These are phyloP conservation scores for Hiodon alosoides DNA, from an alignment of 2,113 vertebrate species.

Conservation along the genomic window DNA sequence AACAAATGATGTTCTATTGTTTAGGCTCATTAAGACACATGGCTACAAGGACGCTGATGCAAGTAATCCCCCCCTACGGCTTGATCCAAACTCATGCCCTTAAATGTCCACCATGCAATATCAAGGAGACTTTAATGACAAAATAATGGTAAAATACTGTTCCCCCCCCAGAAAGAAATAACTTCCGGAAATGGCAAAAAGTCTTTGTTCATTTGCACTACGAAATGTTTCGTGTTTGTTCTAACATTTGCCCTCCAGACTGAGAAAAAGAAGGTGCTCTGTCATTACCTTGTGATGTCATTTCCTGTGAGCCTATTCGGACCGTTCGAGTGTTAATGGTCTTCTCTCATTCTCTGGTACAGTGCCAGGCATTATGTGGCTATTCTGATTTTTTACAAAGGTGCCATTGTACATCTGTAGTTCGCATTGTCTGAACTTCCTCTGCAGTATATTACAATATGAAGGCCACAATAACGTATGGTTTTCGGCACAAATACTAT, in stretches of 20 bases:
- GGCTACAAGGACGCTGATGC: background rate
- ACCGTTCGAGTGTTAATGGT: constrained; percentile 11
- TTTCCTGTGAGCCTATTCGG: constrained; percentile 3
- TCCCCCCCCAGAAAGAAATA: no score
- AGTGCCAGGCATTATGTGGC: constrained; percentile 1
- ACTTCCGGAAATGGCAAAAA: no score
- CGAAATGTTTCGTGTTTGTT: no score
- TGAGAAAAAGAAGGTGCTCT: background rate
- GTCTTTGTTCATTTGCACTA: no score
- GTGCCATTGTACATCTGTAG: constrained; percentile 79
- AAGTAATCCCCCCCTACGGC: background rate
- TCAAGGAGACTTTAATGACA: background rate
- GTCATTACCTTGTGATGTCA: constrained; percentile 1
- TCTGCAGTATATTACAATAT: background rate
- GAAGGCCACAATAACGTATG: background rate
- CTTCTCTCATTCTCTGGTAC: background rate
- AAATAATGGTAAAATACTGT: background rate
- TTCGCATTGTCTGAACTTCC: constrained; percentile 66
- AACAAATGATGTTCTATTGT: background rate
- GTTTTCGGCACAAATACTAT: background rate
- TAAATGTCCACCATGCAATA: background rate
- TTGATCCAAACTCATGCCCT: background rate
- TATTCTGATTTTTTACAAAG: constrained; percentile 60
- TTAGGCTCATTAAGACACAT: background rate
- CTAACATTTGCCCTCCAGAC: no score